Base-by-base conservation (phyloP, 2,888 invertebrate species). In the Thumatha senex region DNA sequence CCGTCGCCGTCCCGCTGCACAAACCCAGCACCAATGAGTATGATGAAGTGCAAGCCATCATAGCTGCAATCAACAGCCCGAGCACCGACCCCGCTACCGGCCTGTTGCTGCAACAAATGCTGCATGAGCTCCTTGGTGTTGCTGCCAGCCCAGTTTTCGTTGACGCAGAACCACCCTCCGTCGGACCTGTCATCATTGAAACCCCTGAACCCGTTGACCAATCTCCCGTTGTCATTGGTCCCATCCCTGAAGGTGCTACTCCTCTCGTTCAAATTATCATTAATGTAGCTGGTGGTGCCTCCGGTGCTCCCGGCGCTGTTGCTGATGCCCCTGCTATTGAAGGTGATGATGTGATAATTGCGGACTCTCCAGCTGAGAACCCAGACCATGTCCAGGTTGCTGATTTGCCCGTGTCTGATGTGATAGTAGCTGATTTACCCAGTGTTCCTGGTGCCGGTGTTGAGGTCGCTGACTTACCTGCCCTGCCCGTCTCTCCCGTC, bases 11-110 rank as follows among this genome's bases (percentile, higher is more conserved):
- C 56, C 72, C 75, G n/a, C n/a, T 62, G 48, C 0, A 61, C 48
- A 74, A 71, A 54, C 76, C 76, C 11, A 29, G 47, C 5, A 24
- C 40, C 45, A 30, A 49, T 34, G 61, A 59, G 11, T 7, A 46
- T 1, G 59, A 67, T 7, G 63, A 74, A 58, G 5, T 80, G 15
- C 72, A 71, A 40, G 74, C 74, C 15, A 76, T 82, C 49, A 42
- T 82, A 7, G 76, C 74, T 13, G 82, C 82, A 42, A 82, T 81
- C 72, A 49, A 76, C 43, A 79, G 77, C 72, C 82, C 82, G 54
- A 76, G 51, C 75, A 80, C 82, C 40, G 75, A 80, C 73, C 80
- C 82, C 40, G 78, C 75, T 54, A 79, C 80, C 67, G 79, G 74
- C 30, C 63, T 53, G 13, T 67, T 76, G 9, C 69, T 82, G n/a